Conservation (phyloP, 2,888 invertebrate genomes). For the Tryphoninae sp. region DNA sequence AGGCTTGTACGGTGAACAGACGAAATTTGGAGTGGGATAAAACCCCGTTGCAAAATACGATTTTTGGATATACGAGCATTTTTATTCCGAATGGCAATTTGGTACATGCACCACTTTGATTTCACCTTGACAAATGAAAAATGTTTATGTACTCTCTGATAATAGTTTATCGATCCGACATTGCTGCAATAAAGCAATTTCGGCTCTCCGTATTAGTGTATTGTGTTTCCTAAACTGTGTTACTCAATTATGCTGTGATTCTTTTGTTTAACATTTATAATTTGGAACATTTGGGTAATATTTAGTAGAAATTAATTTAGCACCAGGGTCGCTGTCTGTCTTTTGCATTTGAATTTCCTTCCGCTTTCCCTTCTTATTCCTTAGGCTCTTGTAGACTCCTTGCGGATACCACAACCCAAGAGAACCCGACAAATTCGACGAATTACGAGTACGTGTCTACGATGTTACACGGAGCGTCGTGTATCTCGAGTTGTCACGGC, state of each 20-base stretch:
- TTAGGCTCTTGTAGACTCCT: constrained; percentile 44
- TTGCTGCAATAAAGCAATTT: too few species aligned
- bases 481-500: constrained; percentile 42
- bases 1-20: not conserved
- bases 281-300: not conserved
- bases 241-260: too few species aligned
- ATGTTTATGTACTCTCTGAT: too few species aligned
- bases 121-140: too few species aligned
- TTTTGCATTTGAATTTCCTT: constrained; percentile 42
- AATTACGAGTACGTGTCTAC: constrained; percentile 47
- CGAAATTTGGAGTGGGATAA: not conserved
- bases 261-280: not conserved
- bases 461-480: constrained; percentile 50
- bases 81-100: too few species aligned
- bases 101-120: too few species aligned
- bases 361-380: constrained; percentile 35
- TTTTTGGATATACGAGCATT: too few species aligned
- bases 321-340: not conserved
- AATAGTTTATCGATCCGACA: too few species aligned
- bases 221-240: too few species aligned
- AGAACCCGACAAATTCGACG: constrained; percentile 55
- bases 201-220: too few species aligned
- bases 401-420: constrained; percentile 9
- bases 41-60: not conserved
- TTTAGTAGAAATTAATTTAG: constrained; percentile 38